These are phyloP conservation scores for Tortrix viridana DNA, from an alignment of 2,888 invertebrate species.

Conservation along the genomic window DNA sequence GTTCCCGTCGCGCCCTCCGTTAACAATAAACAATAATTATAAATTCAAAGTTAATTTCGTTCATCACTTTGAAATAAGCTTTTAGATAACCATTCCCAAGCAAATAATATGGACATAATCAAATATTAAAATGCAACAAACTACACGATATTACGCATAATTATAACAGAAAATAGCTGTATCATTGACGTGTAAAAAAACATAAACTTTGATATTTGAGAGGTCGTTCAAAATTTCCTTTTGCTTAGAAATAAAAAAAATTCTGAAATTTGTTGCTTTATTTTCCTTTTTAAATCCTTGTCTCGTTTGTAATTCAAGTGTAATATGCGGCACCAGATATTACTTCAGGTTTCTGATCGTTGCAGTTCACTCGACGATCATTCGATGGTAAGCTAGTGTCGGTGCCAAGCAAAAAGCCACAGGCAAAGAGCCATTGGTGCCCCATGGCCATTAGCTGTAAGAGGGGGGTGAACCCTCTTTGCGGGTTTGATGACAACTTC, in stretches of 20 bases:
- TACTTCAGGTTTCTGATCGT: constrained; percentile 20
- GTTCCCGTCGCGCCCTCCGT: neutral
- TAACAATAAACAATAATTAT: no score
- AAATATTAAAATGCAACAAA: no score
- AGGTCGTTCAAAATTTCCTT: no score
- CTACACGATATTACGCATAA: no score
- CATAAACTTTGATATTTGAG: no score
- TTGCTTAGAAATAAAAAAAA: neutral
- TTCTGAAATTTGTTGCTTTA: constrained; percentile 2
- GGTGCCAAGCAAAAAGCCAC: constrained; percentile 9
- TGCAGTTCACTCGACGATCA: constrained; percentile 27
- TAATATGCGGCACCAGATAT: neutral
- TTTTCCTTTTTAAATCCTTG: neutral
- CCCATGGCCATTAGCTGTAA: constrained; percentile 56
- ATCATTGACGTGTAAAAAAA: no score
- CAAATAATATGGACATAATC: no score
- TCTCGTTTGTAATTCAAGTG: neutral
- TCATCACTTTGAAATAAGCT: no score
- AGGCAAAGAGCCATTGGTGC: constrained; percentile 56
- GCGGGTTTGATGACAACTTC: constrained; percentile 65
- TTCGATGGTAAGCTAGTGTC: constrained; percentile 10
- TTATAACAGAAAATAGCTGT: no score
- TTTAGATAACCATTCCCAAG: no score
- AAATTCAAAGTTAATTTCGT: no score
- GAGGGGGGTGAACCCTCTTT: constrained; percentile 50